These are phyloP conservation scores for Mystacornis crossleyi DNA, from an alignment of 2,113 vertebrate species.

Conservation along the genomic window DNA sequence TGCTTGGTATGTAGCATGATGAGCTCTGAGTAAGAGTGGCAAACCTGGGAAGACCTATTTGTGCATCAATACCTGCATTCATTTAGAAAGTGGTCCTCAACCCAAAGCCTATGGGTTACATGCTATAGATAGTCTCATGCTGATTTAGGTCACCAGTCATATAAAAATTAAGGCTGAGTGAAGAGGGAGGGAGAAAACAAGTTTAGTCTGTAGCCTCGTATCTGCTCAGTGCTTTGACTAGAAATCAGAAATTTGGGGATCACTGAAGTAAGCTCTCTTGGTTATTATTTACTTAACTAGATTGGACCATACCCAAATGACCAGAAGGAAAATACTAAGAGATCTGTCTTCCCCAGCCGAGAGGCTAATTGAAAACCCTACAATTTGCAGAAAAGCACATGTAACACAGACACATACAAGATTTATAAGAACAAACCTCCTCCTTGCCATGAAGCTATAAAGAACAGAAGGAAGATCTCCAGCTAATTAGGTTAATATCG, in stretches of 20 bases:
- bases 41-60: background rate
- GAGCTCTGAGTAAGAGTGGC: background rate
- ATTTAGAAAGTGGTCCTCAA: background rate
- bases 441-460: background rate
- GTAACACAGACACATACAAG: background rate
- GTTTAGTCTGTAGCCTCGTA: background rate
- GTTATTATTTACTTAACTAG: constrained; percentile 31
- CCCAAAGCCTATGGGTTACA: background rate
- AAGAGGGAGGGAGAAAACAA: background rate
- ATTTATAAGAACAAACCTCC: background rate
- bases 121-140: background rate
- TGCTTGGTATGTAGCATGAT: background rate
- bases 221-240: background rate
- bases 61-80: background rate
- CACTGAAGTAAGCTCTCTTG: background rate
- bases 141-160: background rate
- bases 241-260: background rate
- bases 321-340: constrained; percentile 28
- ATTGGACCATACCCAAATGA: constrained; percentile 9
- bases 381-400: background rate
- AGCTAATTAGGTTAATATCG: constrained; percentile 29
- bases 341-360: background rate
- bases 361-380: constrained; percentile 25
- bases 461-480: background rate
- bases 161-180: background rate